Percentiles rank a stretch among this genome's conserved stretches.
These are phyloP conservation scores for Conger conger DNA, from an alignment of 2,113 vertebrate genomes.

Conservation along the genomic window DNA sequence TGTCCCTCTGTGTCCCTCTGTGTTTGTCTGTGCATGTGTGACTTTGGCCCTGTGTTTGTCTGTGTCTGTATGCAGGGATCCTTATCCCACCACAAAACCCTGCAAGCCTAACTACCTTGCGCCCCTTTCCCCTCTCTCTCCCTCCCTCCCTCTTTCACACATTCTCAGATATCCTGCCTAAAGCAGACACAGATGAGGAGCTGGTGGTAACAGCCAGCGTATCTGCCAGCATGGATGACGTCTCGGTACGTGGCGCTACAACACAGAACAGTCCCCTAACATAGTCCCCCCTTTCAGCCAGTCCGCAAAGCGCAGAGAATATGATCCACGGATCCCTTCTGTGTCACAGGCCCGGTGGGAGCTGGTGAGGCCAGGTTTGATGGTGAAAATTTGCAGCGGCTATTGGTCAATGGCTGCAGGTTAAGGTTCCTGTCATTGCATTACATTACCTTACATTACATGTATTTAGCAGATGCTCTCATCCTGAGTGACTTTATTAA, in stretches of 20 bases:
- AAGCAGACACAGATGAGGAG: constrained; percentile 8
- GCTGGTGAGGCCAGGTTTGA: not conserved
- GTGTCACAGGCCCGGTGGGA: not conserved
- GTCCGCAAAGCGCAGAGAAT: not conserved
- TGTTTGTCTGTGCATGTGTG: not conserved
- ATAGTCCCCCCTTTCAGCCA: too few species aligned
- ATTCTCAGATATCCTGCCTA: constrained; percentile 26
- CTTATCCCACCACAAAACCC: not conserved
- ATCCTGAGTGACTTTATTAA: not conserved
- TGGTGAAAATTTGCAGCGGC: not conserved
- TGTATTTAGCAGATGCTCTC: not conserved
- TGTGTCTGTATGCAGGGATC: not conserved
- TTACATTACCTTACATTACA: too few species aligned
- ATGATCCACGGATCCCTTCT: too few species aligned
- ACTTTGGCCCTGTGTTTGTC: not conserved
- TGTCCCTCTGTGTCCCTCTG: not conserved
- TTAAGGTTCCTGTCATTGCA: not conserved
- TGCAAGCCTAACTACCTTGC: not conserved
- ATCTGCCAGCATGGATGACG: constrained; percentile 66
- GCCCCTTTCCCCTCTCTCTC: constrained; percentile 18
- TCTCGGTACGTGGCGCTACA: constrained; percentile 72
- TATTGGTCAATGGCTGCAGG: not conserved
- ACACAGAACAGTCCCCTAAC: not conserved
- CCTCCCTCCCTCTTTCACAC: constrained; percentile 38
- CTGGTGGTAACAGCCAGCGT: constrained; percentile 22